Conservation (phyloP, 2,797 vertebrate genomes). For the Pampus argenteus region DNA sequence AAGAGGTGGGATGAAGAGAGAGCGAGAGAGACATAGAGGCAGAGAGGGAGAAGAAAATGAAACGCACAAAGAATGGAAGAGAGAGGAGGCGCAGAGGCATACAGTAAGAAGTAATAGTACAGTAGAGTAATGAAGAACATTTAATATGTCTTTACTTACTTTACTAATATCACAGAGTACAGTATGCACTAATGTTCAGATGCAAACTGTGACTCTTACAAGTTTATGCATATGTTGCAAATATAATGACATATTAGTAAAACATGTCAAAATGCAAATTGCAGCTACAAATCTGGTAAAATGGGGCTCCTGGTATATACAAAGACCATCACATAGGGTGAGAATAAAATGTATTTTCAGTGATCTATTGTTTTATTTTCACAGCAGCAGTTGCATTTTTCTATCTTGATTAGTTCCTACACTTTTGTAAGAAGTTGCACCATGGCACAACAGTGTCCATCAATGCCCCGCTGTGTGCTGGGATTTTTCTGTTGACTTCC, state of each 20-base stretch:
- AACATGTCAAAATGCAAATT: neutral
- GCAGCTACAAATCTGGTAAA: constrained; percentile 1
- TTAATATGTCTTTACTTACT: neutral
- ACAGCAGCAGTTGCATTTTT: neutral
- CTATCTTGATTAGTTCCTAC: neutral
- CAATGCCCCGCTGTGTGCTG: neutral
- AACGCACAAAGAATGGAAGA: constrained; percentile 30
- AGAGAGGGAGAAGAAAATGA: constrained; percentile 24
- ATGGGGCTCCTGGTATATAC: neutral
- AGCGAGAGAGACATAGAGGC: neutral
- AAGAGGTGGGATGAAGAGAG: constrained; percentile 31
- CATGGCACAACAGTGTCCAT: neutral
- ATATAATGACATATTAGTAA: neutral
- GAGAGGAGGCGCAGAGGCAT: constrained; percentile 4
- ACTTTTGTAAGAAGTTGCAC: neutral
- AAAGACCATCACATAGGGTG: too few species aligned
- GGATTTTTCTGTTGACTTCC: neutral
- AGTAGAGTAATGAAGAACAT: too few species aligned
- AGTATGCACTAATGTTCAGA: neutral
- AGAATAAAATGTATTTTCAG: too few species aligned
- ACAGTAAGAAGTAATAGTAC: too few species aligned
- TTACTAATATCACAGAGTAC: constrained; percentile 6
- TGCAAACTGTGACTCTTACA: too few species aligned
- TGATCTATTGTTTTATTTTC: neutral
- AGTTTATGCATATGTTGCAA: neutral